Percentiles rank a stretch among this genome's conserved stretches.
phyloP scores from a whole-genome alignment of 2,888 invertebrate species.

The Tenthredo amoena region DNA sequence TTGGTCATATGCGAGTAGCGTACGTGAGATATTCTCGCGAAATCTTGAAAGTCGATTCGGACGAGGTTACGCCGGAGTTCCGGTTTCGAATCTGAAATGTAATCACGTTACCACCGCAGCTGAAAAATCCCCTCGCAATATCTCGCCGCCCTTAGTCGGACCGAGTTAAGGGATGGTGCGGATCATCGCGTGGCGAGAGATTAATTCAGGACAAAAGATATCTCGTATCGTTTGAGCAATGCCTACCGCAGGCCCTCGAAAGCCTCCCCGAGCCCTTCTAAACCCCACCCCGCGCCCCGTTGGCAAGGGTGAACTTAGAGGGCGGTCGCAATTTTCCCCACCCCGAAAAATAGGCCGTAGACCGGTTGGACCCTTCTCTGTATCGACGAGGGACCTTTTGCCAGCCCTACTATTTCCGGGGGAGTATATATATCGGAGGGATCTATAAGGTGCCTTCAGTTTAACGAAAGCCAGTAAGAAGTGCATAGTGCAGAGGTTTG shows the following conservation, averaged over 20 bases:
- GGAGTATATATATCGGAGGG: slow-evolving; percentile 24
- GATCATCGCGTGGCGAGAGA: slow-evolving; percentile 61
- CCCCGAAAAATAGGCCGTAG: neutral
- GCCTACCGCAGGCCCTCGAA: slow-evolving; percentile 65
- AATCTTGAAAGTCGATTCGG: neutral
- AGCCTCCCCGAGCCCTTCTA: slow-evolving; percentile 60
- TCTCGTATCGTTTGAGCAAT: slow-evolving; percentile 53
- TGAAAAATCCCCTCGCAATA: neutral
- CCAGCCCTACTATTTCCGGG: slow-evolving; percentile 21
- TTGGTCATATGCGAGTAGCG: neutral
- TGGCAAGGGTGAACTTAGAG: slow-evolving; percentile 50
- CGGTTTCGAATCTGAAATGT: neutral
- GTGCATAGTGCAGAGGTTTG: slow-evolving; percentile 3
- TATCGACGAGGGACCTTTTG: slow-evolving; percentile 26
- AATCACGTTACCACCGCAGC: neutral
- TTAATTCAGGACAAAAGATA: slow-evolving; percentile 68
- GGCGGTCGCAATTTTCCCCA: slow-evolving; percentile 43
- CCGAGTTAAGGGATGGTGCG: neutral
- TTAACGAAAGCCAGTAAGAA: neutral
- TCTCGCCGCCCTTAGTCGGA: neutral
- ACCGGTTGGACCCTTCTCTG: slow-evolving; percentile 21
- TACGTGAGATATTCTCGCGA: no score
- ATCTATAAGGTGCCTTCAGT: slow-evolving; percentile 3
- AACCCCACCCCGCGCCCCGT: slow-evolving; percentile 61
- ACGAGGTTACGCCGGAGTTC: neutral